Base-by-base conservation (phyloP, 2,113 vertebrate genomes). In the Phalacrocorax pelagicus region DNA sequence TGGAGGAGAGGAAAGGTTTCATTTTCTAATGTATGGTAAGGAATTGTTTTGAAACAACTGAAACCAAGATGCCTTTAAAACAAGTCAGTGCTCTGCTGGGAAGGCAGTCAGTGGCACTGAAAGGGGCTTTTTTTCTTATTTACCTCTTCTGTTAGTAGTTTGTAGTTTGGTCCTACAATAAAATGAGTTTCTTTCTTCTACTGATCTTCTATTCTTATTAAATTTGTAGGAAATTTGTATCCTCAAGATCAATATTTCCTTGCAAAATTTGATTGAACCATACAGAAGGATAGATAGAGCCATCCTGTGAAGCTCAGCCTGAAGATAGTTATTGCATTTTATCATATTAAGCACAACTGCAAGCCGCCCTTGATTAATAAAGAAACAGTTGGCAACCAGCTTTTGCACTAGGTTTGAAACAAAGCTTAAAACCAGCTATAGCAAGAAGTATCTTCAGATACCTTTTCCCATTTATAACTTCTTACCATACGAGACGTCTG, bases 401-500 rank as follows among this genome's bases (percentile, higher is more conserved):
- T 91, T 67, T 75, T 86, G 77, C 63, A 66, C n/a, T 38, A 54
- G 84, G 6, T 78, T 92, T 81, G 61, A 63, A 79, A 75, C 44
- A 58, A 70, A 86, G 40, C 51, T 81, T 66, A 12, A 70, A 88
- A 69, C 59, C 55, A 55, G 8, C 62, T 75, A 26, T 51, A 51
- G 46, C 18, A 16, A 15, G 32, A 27, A 44, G 34, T 40, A 44
- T 29, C n/a, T 87, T 47, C 23, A 14, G 52, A 20, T 57, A 15
- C 22, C 42, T 86, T 74, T 54, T 63, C 29, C 52, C 10, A 8
- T 62, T 77, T 70, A 4, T 73, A 61, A 12, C 0, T 5, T 13
- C 36, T n/a, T 38, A 11, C 9, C 5, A 0, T 8, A 1, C 7
- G 20, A 44, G n/a, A 6, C 49, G 24, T 36, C 61, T 42, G 0